Base-by-base conservation (phyloP, 2,797 vertebrate species). In the Pachyuromys duprasi region DNA sequence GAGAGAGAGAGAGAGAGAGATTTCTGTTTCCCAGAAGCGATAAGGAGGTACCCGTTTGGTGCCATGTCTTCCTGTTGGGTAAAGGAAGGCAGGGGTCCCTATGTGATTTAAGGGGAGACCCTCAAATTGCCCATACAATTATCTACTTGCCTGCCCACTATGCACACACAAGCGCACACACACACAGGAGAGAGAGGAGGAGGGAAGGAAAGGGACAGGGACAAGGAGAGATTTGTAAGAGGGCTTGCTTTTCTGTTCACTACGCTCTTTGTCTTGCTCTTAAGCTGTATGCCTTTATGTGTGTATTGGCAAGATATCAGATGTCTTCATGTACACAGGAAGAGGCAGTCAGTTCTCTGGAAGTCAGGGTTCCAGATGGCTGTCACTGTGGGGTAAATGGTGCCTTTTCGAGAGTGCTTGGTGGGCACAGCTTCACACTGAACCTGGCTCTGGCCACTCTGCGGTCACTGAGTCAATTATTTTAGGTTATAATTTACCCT, bases 1-100 rank as follows among this genome's bases (percentile, higher is more conserved):
- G 9, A 6, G 45, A 49, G 9, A 9, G 49, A 49, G 11, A 1
- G 49, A 49, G 11, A 11, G 49, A 49, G 11, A 49, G 49, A 49
- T 49, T 49, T 49, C 45, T 81, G 93, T 96, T 97, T 86, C 57
- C 75, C 70, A 86, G 91, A 91, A 94, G 75, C 95, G 97, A 91
- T 94, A 90, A 97, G 95, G 74, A 81, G 22, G 42, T 90, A 8
- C 96, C 89, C 81, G 39, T 96, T 96, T 90, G 93, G 95, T 92
- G 96, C 86, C 36, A 60, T 75, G 84, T 97, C 96, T 89, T n/a
- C 72, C 93, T 96, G 67, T 26, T 86, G 74, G 78, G 92, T 26
- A 93, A 91, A 92, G 97, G 53, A 63, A 92, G 22, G 26, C 74
- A 91, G 90, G 90, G 53, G 76, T 49, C 88, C 53, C 26, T 11